These are phyloP conservation scores for Eurois occulta DNA, from an alignment of 2,888 invertebrate genomes.

Conservation along the genomic window DNA sequence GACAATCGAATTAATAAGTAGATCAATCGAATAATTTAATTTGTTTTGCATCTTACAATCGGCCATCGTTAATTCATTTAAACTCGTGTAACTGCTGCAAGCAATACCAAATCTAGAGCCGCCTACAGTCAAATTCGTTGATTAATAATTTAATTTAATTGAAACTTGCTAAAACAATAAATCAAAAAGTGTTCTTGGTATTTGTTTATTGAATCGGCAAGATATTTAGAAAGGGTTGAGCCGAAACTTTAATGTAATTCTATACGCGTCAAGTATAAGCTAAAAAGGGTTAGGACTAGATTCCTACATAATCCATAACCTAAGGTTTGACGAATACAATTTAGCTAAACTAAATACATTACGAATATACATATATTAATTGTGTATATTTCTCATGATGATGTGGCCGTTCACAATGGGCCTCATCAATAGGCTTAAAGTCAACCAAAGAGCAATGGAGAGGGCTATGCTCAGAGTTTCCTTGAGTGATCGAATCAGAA, in stretches of 20 bases:
- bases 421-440: no score
- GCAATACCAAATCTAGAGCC: slow-evolving; percentile 60
- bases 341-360: not conserved
- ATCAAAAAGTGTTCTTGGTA: slow-evolving; percentile 57
- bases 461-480: no score
- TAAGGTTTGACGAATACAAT: slow-evolving; percentile 18
- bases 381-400: no score
- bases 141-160: slow-evolving; percentile 63
- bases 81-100: slow-evolving; percentile 50
- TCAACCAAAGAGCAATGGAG: no score
- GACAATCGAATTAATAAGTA: slow-evolving; percentile 44
- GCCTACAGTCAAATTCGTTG: slow-evolving; percentile 50
- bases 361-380: no score
- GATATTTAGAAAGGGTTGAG: slow-evolving; percentile 43
- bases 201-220: slow-evolving; percentile 50
- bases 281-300: slow-evolving; percentile 22
- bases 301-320: slow-evolving; percentile 22
- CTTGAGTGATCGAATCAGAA: no score
- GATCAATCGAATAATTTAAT: slow-evolving; percentile 53
- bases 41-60: slow-evolving; percentile 40
- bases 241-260: slow-evolving; percentile 36
- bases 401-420: no score
- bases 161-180: slow-evolving; percentile 51
- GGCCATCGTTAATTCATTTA: slow-evolving; percentile 46
- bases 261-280: slow-evolving; percentile 20